A percentile compares a stretch with the other conserved stretches of the same genome.
These are phyloP conservation scores for Drosophila willistoni DNA, from an alignment of 1,140 invertebrate species.

Conservation along the genomic window DNA sequence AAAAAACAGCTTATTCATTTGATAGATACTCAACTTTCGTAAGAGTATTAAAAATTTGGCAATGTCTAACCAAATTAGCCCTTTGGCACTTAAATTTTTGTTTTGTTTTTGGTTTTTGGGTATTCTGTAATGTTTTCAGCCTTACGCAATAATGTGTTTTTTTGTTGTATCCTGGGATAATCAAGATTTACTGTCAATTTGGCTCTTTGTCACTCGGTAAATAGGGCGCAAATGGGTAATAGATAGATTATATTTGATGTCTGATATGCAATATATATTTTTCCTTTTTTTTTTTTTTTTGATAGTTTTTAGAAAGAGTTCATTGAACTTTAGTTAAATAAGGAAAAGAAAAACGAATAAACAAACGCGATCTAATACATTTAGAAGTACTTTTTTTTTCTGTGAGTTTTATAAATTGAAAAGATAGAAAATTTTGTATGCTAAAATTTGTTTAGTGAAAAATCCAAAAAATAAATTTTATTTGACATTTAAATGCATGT, in stretches of 20 bases:
- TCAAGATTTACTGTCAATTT: constrained; percentile 23
- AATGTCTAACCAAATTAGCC: not conserved
- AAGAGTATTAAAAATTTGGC: not conserved
- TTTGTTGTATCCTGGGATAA: constrained; percentile 8
- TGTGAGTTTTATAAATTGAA: no score
- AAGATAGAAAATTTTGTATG: not conserved
- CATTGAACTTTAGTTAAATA: not conserved
- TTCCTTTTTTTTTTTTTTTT: not conserved
- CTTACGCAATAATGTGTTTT: constrained; percentile 9
- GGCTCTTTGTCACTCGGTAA: constrained; percentile 21
- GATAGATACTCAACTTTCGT: not conserved
- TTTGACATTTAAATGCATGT: constrained; percentile 3
- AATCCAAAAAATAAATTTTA: constrained; percentile 4
- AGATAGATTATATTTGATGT: not conserved
- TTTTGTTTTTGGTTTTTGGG: not conserved
- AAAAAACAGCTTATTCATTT: not conserved
- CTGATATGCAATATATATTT: not conserved
- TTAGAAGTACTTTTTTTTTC: not conserved
- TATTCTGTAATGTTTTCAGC: not conserved
- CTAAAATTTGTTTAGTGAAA: not conserved
- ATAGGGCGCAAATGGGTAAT: constrained; percentile 3
- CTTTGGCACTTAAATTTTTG: not conserved
- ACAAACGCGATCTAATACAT: not conserved
- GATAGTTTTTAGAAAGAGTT: not conserved
- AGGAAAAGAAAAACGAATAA: not conserved